These are phyloP conservation scores for Lepidochitona cinerea DNA, from an alignment of 2,888 invertebrate genomes.

Conservation along the genomic window DNA sequence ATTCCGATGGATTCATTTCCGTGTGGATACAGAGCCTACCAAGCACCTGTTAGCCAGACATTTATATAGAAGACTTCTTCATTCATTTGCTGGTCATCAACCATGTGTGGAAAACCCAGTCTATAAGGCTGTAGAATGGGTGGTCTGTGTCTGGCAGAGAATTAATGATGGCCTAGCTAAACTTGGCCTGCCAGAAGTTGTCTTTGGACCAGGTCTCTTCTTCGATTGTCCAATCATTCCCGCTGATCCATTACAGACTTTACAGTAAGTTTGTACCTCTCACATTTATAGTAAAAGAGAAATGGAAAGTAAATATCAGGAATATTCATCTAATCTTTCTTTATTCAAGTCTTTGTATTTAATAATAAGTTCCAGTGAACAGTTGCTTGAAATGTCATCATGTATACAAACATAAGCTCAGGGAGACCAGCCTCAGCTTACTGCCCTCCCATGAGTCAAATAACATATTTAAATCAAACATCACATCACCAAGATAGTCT, in stretches of 20 bases:
- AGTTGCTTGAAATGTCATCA: not conserved
- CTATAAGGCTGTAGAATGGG: constrained; percentile 62
- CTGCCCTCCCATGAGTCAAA: no score
- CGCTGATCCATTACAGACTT: constrained; percentile 49
- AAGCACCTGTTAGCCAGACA: constrained; percentile 62
- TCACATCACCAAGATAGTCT: no score
- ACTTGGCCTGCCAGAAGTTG: constrained; percentile 62
- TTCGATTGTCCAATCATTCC: constrained; percentile 63
- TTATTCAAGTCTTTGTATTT: no score
- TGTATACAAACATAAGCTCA: not conserved
- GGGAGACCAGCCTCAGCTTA: no score
- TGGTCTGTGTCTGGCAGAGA: constrained; percentile 66
- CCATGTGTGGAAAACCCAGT: constrained; percentile 48
- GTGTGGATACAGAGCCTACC: constrained; percentile 65
- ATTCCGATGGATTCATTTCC: constrained; percentile 68
- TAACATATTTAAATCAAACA: no score
- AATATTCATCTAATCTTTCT: no score
- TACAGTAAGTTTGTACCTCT: constrained; percentile 39
- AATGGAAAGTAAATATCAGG: no score
- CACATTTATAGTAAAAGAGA: not conserved
- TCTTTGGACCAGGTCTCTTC: constrained; percentile 65
- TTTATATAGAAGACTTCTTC: constrained; percentile 57
- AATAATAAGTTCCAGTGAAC: no score
- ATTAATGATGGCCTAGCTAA: constrained; percentile 66
- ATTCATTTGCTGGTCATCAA: constrained; percentile 49